Conservation (phyloP, 1,140 invertebrate genomes). For the Augochlora pura region DNA sequence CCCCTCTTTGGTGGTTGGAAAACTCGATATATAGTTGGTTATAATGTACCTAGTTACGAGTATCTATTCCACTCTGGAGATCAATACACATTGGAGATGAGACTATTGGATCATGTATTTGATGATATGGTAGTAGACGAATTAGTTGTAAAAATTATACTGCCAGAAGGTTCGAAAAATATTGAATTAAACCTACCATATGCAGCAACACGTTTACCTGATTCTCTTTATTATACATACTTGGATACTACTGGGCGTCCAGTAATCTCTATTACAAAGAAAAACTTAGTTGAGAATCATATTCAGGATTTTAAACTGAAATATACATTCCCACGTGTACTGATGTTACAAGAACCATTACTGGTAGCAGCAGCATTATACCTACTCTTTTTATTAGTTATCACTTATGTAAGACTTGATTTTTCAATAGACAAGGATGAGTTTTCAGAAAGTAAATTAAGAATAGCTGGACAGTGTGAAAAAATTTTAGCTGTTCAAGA, state of each 20-base stretch:
- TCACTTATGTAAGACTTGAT: constrained; percentile 96
- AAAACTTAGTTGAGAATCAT: constrained; percentile 97
- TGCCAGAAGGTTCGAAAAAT: constrained; percentile 95
- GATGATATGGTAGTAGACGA: constrained; percentile 98
- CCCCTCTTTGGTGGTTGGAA: constrained; percentile 99
- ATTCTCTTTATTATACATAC: constrained; percentile 94
- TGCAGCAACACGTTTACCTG: constrained; percentile 86
- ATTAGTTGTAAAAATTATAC: constrained; percentile 93
- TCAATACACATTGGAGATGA: constrained; percentile 93
- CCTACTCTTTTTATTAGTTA: constrained; percentile 93
- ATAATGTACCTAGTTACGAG: constrained; percentile 98
- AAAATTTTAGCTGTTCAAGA: constrained; percentile 84
- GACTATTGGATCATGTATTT: constrained; percentile 96
- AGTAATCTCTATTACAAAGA: constrained; percentile 92
- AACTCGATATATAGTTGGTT: constrained; percentile 97
- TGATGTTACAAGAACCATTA: constrained; percentile 96
- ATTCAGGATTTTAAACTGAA: constrained; percentile 95
- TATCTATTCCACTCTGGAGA: constrained; percentile 93
- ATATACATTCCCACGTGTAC: constrained; percentile 92
- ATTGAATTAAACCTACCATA: constrained; percentile 93
- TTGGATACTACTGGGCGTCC: constrained; percentile 96
- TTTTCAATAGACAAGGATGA: constrained; percentile 92
- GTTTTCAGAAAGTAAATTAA: constrained; percentile 81
- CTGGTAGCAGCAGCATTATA: constrained; percentile 94
- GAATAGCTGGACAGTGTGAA: constrained; percentile 80